Base-by-base conservation (phyloP, 2,888 invertebrate genomes). In the Copidosoma aretas region DNA sequence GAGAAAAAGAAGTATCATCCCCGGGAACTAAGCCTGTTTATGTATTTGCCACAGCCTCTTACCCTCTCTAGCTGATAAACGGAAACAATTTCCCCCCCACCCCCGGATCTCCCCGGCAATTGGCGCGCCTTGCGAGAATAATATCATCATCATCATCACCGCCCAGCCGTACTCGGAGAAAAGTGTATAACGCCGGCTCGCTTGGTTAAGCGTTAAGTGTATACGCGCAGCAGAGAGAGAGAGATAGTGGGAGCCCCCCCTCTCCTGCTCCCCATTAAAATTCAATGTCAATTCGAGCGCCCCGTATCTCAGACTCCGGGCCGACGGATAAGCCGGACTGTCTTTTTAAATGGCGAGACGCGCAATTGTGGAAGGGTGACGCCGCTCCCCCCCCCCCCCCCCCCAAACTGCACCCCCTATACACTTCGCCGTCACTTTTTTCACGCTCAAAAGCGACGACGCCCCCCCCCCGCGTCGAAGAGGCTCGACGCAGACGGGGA, bases 241-340 rank as follows among this genome's bases (percentile, higher is more conserved):
- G 43, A n/a, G 39, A 43, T 43, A 25, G 46, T 41, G 21, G 52
- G 19, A 32, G 5, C 25, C 39, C 12, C 56, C 22, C 51, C n/a
- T 41, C 54, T 19, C 54, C 52, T 63, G 52, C 24, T 49, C 17
- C 39, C 65, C 59, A 62, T 70, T 66, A 66, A 70, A 70, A 70
- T 70, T 70, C 69, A 70, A 66, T 62, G 65, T 66, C 65, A 58
- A 64, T 68, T 64, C 49, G 41, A 32, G 58, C 64, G 10, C 12
- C 19, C n/a, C 14, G 25, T n/a, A 24, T 8, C 43, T 21, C 52
- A 24, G n/a, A n/a, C n/a, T n/a, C 41, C 58, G 59, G 43, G 59
- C 22, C 51, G 39, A 24, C 5, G 19, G 67, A 67, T 62, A 67
- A 67, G 62, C 52, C 17, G 12, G 24, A 19, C 25, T 43, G 25